Conservation (phyloP, 2,888 invertebrate genomes). For the Sinodicranocentrus sp. region DNA sequence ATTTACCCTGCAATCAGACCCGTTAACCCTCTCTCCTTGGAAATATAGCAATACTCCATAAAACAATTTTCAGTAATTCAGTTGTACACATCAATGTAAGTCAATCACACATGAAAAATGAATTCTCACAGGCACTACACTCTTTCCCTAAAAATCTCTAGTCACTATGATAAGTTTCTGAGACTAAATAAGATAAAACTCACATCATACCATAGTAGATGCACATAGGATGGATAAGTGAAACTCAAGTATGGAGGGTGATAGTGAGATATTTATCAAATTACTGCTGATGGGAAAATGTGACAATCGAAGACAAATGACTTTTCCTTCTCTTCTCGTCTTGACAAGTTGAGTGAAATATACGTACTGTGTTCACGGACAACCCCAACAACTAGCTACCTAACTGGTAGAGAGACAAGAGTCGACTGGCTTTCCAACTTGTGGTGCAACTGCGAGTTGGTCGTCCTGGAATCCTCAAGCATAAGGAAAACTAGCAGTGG, state of each 20-base stretch:
- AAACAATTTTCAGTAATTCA: no score
- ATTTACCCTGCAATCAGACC: no score
- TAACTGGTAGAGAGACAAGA: slow-evolving; percentile 56
- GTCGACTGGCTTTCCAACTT: slow-evolving; percentile 55
- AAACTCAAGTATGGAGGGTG: background rate
- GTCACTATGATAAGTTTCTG: no score
- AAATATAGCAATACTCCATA: no score
- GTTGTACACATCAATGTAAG: no score
- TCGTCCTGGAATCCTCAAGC: background rate
- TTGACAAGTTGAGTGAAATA: slow-evolving; percentile 5
- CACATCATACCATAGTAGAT: background rate
- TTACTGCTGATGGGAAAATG: slow-evolving; percentile 23
- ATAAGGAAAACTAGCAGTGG: slow-evolving; percentile 2
- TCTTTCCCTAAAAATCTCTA: background rate
- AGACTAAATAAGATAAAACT: background rate
- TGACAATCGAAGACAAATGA: slow-evolving; percentile 53
- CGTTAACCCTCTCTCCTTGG: no score
- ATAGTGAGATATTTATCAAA: background rate
- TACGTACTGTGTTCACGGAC: background rate
- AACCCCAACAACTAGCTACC: slow-evolving; percentile 26
- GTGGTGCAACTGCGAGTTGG: slow-evolving; percentile 27
- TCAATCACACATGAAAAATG: no score
- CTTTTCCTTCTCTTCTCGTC: slow-evolving; percentile 12
- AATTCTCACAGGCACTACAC: no score
- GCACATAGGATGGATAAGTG: background rate